Evolutionary conservation across 2,888 invertebrate species (phyloP).

Genomic region (Chrysotoxum bicinctum): DNA sequence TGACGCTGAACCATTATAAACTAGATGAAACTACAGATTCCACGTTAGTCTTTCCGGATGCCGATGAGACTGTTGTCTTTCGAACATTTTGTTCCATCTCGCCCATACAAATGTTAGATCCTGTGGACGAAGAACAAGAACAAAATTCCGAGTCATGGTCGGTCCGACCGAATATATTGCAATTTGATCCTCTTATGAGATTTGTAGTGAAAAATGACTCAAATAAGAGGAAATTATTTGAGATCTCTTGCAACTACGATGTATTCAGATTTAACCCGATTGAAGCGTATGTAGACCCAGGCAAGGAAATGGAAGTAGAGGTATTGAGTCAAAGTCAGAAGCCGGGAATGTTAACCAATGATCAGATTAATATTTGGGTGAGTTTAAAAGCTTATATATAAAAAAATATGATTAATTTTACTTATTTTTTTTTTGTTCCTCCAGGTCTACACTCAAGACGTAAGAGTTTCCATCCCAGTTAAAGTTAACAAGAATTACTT

Average conservation of each 20-base stretch:
- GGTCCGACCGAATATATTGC: conserved; percentile 76
- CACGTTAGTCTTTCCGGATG: conserved; percentile 77
- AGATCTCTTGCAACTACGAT: conserved; percentile 76
- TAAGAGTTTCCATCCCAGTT: conserved; percentile 79
- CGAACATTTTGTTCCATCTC: conserved; percentile 78
- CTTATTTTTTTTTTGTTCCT: conserved; percentile 27
- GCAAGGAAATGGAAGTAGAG: conserved; percentile 74
- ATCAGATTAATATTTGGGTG: conserved; percentile 76
- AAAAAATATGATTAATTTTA: not conserved
- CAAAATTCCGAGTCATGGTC: conserved; percentile 75
- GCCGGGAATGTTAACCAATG: conserved; percentile 63
- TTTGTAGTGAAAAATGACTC: conserved; percentile 76
- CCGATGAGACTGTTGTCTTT: conserved; percentile 80
- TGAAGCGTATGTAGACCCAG: conserved; percentile 77
- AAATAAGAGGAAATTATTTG: conserved; percentile 77
- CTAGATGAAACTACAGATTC: conserved; percentile 78
- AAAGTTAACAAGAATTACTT: conserved; percentile 69
- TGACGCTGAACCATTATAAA: conserved; percentile 79
- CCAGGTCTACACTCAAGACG: conserved; percentile 78
- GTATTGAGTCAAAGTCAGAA: conserved; percentile 61
- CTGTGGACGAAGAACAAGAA: conserved; percentile 76
- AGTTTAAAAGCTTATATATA: conserved; percentile 1
- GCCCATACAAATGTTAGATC: conserved; percentile 76
- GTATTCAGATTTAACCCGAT: conserved; percentile 77
- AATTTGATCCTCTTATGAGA: conserved; percentile 73